phyloP scores from a whole-genome alignment of 2,113 vertebrate genomes.

The Paramormyrops kingsleyae region DNA sequence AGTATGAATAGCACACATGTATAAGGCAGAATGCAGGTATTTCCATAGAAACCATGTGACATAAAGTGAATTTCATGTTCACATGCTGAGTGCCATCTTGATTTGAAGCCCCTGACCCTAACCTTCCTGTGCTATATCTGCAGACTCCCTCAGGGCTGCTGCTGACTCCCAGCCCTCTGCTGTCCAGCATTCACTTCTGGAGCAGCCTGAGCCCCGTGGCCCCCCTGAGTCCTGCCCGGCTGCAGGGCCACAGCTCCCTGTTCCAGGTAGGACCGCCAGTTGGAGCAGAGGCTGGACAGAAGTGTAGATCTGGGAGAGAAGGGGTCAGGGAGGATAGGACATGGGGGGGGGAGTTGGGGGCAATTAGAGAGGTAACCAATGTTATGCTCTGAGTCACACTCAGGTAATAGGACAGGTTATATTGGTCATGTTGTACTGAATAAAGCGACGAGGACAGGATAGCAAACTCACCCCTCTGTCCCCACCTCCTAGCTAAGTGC shows the following conservation, averaged over 20 bases:
- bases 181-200: conserved; percentile 95
- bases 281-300: not conserved
- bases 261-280: conserved; percentile 79
- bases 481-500: conserved; percentile 23
- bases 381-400: not conserved
- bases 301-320: not conserved
- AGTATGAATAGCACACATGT: not conserved
- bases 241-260: conserved; percentile 82
- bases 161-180: conserved; percentile 83
- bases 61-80: not conserved
- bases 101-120: conserved; percentile 30
- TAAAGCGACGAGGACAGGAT: not conserved
- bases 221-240: conserved; percentile 85
- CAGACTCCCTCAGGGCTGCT: conserved; percentile 89
- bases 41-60: not conserved
- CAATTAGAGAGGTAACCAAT: not conserved
- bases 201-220: conserved; percentile 90
- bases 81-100: not conserved
- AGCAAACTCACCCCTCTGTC: not conserved
- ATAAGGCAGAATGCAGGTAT: not conserved
- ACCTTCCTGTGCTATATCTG: not conserved
- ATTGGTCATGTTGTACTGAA: not conserved
- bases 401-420: not conserved
- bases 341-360: conserved; percentile 19
- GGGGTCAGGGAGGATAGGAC: not conserved